Evolutionary conservation across 2,888 invertebrate genomes (phyloP).

Genomic region (Crioceris asparagi): DNA sequence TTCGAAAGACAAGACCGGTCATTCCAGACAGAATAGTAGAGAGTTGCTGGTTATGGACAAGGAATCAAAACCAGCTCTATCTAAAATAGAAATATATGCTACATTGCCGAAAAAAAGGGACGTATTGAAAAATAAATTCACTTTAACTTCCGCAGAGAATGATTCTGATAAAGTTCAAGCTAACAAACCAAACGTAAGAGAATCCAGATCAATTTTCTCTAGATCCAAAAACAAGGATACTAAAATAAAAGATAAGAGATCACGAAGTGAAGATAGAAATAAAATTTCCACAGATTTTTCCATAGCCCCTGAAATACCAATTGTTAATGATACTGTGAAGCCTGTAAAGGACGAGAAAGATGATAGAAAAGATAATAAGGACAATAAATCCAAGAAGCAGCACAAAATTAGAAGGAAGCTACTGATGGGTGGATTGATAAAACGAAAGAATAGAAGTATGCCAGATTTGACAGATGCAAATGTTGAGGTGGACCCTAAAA

Average conservation of each 20-base stretch:
- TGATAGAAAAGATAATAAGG: conserved; percentile 51
- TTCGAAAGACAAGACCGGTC: conserved; percentile 55
- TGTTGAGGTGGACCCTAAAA: conserved; percentile 39
- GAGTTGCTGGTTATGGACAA: conserved; percentile 40
- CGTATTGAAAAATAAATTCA: conserved; percentile 49
- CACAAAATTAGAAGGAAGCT: conserved; percentile 81
- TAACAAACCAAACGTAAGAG: conserved; percentile 57
- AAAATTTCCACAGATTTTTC: conserved; percentile 63
- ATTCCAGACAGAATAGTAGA: conserved; percentile 54
- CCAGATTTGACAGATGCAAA: conserved; percentile 80
- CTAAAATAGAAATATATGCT: conserved; percentile 82
- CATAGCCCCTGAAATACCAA: conserved; percentile 43
- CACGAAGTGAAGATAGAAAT: conserved; percentile 76
- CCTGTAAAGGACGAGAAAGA: conserved; percentile 44
- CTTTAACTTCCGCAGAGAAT: conserved; percentile 52
- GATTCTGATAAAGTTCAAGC: conserved; percentile 57
- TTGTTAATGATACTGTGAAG: conserved; percentile 29
- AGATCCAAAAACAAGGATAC: conserved; percentile 60
- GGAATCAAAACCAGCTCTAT: conserved; percentile 36
- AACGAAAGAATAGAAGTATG: conserved; percentile 83
- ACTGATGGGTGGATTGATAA: conserved; percentile 80
- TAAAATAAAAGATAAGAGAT: conserved; percentile 63
- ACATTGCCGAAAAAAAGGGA: conserved; percentile 82
- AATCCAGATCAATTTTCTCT: conserved; percentile 56
- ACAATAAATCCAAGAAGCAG: conserved; percentile 75